Evolutionary conservation across 2,888 invertebrate species (phyloP).

Genomic region (Agrenia bidenticulata): DNA sequence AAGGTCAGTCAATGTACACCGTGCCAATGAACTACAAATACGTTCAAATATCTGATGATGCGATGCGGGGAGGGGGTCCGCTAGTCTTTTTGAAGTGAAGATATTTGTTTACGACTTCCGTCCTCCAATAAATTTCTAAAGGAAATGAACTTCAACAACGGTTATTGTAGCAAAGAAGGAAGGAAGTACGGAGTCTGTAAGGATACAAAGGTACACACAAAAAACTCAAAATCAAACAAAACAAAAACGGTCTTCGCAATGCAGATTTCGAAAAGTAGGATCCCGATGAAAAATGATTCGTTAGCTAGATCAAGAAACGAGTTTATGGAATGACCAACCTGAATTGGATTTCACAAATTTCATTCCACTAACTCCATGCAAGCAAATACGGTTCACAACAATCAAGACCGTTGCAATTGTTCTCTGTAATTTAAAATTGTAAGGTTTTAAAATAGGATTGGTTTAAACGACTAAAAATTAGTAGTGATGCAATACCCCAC

Average conservation of each 20-base stretch:
- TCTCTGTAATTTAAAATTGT: slow-evolving; percentile 13
- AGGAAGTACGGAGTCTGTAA: slow-evolving; percentile 46
- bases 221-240: slow-evolving; percentile 21
- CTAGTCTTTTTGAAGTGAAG: neutral
- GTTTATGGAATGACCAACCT: slow-evolving; percentile 13
- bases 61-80: neutral
- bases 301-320: neutral
- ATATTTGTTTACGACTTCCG: neutral
- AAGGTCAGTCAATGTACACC: no score
- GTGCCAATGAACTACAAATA: neutral
- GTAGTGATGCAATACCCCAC: no score
- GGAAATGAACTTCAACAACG: slow-evolving; percentile 1
- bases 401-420: slow-evolving; percentile 18
- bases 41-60: neutral
- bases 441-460: neutral
- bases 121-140: neutral
- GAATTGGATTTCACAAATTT: neutral
- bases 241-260: slow-evolving; percentile 12
- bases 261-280: slow-evolving; percentile 13
- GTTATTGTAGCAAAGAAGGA: slow-evolving; percentile 48
- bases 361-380: slow-evolving; percentile 21
- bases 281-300: neutral
- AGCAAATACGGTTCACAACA: slow-evolving; percentile 3
- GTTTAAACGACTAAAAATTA: neutral
- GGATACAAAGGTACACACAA: slow-evolving; percentile 29